Conservation (phyloP, 2,113 vertebrate species). For the Festucalex cinctus region DNA sequence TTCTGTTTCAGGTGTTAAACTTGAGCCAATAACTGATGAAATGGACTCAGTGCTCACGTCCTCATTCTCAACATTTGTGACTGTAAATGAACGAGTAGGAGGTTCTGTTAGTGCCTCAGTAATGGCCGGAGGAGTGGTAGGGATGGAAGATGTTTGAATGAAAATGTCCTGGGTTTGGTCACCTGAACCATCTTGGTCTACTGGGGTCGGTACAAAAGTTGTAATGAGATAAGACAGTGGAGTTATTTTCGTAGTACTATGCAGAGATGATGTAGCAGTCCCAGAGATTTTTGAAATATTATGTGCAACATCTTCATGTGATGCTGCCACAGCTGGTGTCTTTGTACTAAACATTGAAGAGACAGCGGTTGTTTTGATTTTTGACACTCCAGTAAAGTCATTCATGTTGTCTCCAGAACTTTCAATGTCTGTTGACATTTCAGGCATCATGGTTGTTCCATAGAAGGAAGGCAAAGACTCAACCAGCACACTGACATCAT, state of each 20-base stretch:
- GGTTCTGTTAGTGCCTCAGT: constrained; percentile 1
- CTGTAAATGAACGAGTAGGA: background rate
- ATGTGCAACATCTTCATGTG: background rate
- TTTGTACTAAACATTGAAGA: background rate
- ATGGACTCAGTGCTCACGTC: background rate
- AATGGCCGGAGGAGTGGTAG: background rate
- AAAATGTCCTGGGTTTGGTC: background rate
- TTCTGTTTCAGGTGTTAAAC: background rate
- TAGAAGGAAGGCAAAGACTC: background rate
- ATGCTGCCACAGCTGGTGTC: background rate
- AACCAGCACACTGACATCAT: background rate
- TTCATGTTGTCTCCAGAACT: constrained; percentile 1
- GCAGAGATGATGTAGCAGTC: background rate
- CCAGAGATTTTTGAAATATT: background rate
- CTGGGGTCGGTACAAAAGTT: background rate
- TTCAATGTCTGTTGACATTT: background rate
- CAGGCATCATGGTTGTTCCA: background rate
- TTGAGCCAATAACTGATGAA: constrained; percentile 1
- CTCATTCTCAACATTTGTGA: background rate
- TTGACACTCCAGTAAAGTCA: background rate
- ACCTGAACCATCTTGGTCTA: constrained; percentile 3
- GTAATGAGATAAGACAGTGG: background rate
- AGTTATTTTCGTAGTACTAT: constrained; percentile 2
- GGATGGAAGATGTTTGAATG: background rate
- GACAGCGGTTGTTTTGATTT: background rate